These are phyloP conservation scores for Cheilinus undulatus DNA, from an alignment of 2,113 vertebrate species.

Conservation along the genomic window DNA sequence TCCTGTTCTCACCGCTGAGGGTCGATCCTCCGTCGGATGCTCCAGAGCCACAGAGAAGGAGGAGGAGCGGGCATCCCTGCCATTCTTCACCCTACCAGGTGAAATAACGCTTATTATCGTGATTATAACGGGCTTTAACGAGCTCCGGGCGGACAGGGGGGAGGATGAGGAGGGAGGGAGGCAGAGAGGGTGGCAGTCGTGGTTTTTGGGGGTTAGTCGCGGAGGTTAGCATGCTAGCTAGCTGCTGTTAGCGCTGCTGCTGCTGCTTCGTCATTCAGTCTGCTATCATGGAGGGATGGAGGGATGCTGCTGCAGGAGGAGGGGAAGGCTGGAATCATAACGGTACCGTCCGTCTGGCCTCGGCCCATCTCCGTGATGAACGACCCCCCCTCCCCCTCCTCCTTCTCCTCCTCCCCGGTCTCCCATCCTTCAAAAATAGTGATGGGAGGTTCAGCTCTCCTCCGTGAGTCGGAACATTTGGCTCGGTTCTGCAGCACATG, in stretches of 20 bases:
- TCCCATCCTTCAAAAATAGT: constrained; percentile 3
- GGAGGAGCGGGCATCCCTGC: constrained; percentile 65
- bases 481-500: background rate
- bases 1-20: constrained; percentile 60
- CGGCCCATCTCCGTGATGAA: constrained; percentile 59
- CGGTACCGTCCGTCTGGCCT: constrained; percentile 57
- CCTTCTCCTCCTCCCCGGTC: background rate
- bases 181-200: background rate
- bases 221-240: constrained; percentile 64
- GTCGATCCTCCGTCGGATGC: constrained; percentile 71
- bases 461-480: background rate
- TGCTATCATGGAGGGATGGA: constrained; percentile 63
- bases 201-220: constrained; percentile 28
- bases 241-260: constrained; percentile 51
- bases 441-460: background rate
- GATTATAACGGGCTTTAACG: background rate
- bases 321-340: constrained; percentile 31
- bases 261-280: constrained; percentile 71
- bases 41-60: constrained; percentile 66
- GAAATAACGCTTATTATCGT: no score
- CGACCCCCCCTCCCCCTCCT: constrained; percentile 21
- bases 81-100: constrained; percentile 72
- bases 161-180: background rate
- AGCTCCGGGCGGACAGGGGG: background rate
- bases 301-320: constrained; percentile 61